Conservation (phyloP, 1,140 invertebrate genomes). For the Drosophila quadrilineata region DNA sequence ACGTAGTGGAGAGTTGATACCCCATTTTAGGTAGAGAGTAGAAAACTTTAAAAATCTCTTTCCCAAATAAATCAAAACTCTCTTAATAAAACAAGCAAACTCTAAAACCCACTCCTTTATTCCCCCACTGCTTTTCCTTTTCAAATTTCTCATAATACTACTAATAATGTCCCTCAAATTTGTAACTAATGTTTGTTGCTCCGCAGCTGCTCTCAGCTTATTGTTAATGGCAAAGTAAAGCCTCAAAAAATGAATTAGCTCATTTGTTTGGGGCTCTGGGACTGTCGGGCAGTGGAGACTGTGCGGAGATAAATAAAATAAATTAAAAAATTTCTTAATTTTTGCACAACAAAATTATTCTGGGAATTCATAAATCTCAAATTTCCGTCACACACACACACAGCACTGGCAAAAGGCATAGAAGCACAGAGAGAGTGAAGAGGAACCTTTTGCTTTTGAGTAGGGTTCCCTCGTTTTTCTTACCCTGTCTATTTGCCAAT, state of each 20-base stretch:
- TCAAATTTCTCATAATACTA: no score
- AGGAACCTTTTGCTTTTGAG: slow-evolving; percentile 43
- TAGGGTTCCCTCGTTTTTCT: slow-evolving; percentile 56
- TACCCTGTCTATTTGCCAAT: slow-evolving; percentile 62
- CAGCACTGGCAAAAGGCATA: neutral
- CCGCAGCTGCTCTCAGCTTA: neutral
- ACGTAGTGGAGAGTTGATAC: no score
- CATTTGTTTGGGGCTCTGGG: slow-evolving; percentile 10
- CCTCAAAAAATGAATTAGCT: slow-evolving; percentile 3
- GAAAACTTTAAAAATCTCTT: no score
- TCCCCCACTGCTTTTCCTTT: no score
- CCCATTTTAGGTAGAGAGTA: no score
- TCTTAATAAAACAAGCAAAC: no score
- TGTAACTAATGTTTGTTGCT: no score
- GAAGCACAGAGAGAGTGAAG: neutral
- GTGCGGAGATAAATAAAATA: slow-evolving; percentile 9
- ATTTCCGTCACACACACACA: slow-evolving; percentile 43
- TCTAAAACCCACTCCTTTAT: no score
- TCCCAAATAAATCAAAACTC: no score
- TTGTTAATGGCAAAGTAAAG: neutral
- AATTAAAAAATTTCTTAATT: slow-evolving; percentile 35
- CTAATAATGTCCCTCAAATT: no score
- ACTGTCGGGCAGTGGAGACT: no score
- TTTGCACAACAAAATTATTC: slow-evolving; percentile 60
- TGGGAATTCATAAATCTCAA: slow-evolving; percentile 76